Percentiles rank a stretch among this genome's conserved stretches.
phyloP scores from a whole-genome alignment of 2,888 invertebrate species.

The Macrophya annulata region DNA sequence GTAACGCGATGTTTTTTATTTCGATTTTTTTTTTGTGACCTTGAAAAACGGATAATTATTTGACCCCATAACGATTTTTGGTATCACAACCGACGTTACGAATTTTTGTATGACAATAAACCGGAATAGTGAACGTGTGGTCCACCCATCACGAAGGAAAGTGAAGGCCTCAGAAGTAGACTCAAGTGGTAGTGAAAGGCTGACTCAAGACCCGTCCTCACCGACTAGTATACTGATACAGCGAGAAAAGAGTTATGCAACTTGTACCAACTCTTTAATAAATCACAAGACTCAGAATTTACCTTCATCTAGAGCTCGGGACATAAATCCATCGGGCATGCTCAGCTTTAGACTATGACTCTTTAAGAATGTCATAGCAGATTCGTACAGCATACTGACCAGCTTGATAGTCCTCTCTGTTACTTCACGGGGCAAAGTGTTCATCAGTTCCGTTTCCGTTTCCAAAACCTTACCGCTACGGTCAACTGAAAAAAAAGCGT shows the following conservation, averaged over 20 bases:
- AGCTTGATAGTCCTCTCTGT: conserved; percentile 82
- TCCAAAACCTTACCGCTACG: conserved; percentile 73
- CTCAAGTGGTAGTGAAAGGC: conserved; percentile 52
- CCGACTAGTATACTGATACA: conserved; percentile 14
- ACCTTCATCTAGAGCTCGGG: conserved; percentile 91
- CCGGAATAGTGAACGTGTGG: conserved; percentile 1
- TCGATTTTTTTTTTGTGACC: neutral
- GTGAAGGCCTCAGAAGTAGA: conserved; percentile 47
- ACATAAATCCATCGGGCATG: conserved; percentile 86
- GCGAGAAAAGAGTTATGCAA: conserved; percentile 43
- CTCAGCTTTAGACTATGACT: conserved; percentile 86
- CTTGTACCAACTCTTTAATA: neutral
- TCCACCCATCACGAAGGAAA: conserved; percentile 35
- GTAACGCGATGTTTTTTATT: neutral
- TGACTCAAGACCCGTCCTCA: conserved; percentile 48
- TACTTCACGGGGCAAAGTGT: conserved; percentile 81
- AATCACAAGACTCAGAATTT: conserved; percentile 63
- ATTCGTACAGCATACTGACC: conserved; percentile 82
- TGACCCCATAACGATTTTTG: neutral
- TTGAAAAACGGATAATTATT: neutral
- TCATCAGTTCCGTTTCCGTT: conserved; percentile 80
- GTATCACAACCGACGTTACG: neutral
- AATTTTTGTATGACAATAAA: neutral
- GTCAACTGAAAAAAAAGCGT: conserved; percentile 69
- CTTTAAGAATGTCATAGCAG: conserved; percentile 82